Base-by-base conservation (phyloP, 2,888 invertebrate genomes). In the Trissolcus brochymenae region DNA sequence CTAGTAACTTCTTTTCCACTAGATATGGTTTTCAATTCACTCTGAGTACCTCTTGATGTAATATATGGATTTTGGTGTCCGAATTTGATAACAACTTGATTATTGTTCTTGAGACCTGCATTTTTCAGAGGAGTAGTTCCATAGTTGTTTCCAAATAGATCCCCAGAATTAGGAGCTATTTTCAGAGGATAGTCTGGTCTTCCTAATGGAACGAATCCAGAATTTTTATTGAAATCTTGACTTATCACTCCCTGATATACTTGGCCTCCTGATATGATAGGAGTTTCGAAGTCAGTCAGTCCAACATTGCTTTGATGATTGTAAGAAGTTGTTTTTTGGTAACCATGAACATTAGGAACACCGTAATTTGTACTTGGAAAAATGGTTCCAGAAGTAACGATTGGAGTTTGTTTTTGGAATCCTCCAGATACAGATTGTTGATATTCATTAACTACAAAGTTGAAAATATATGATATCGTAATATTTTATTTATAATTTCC, bases 21-120 rank as follows among this genome's bases (percentile, higher is more conserved):
- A n/a, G 86, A 88, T 19, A 86, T 80, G 87, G 85, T 60, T 61
- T 65, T 53, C 17, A 72, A 11, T 53, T 72, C 59, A 60, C 19
- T 67, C 46, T 73, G 68, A 1, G 68, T 60, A 25, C 11, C 19
- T 13, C 35, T 50, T 1, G 61, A 19, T 0, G 57, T 64, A 9
- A 53, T 16, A 7, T 53, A 72, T 16, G 62, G 59, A 65, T 68
- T 72, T 51, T 78, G 67, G 46, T 64, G 65, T 9, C 43, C 67
- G 41, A 49, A 17, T 35, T 56, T 73, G 25, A 40, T 16, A 50
- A 59, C 76, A 43, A 19, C 64, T 56, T 64, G 55, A 61, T 62
- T 55, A 6, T 29, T 43, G 49, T 51, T 55, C 14, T 51, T 56
- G 6, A 9, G 9, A 35, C 68, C 57, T 6, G 64, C 73, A 9